A percentile compares a stretch with the other conserved stretches of the same genome.
phyloP scores from a whole-genome alignment of 1,140 invertebrate species.

The Apis dorsata region DNA sequence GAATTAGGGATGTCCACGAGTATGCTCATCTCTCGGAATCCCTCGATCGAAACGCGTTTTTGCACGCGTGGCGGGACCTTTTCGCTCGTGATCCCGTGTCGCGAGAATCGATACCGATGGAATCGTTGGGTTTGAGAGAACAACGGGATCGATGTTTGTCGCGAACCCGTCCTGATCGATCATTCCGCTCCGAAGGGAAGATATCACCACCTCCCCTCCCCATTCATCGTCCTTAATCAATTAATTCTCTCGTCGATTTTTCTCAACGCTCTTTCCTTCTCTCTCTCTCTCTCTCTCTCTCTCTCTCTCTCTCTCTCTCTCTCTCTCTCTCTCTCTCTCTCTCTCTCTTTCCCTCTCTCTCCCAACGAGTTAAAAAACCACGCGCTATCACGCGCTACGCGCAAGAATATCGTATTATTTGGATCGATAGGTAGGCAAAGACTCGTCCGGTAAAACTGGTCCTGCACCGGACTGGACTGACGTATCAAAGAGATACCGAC shows the following conservation, averaged over 20 bases:
- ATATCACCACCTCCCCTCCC: no score
- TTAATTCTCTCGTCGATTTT: neutral
- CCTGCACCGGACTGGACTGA: slow-evolving; percentile 67
- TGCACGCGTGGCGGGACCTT: neutral
- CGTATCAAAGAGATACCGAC: slow-evolving; percentile 75
- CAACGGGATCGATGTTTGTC: no score
- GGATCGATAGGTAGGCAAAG: slow-evolving; percentile 43
- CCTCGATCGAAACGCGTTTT: slow-evolving; percentile 2
- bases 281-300: no score
- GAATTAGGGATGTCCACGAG: slow-evolving; percentile 5
- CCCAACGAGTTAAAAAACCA: neutral
- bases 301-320: no score
- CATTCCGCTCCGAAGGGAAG: no score
- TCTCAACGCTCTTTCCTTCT: no score
- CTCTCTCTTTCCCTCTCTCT: no score
- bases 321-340: no score
- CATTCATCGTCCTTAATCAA: neutral
- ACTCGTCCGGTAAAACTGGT: slow-evolving; percentile 67
- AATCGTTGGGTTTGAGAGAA: neutral
- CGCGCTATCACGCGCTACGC: slow-evolving; percentile 51
- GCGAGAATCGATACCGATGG: neutral
- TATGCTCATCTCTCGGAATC: slow-evolving; percentile 16
- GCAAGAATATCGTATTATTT: slow-evolving; percentile 57
- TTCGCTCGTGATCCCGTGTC: neutral
- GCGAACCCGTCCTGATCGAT: neutral